phyloP scores from a whole-genome alignment of 2,113 vertebrate genomes.

The Hippocampus guttulatus region DNA sequence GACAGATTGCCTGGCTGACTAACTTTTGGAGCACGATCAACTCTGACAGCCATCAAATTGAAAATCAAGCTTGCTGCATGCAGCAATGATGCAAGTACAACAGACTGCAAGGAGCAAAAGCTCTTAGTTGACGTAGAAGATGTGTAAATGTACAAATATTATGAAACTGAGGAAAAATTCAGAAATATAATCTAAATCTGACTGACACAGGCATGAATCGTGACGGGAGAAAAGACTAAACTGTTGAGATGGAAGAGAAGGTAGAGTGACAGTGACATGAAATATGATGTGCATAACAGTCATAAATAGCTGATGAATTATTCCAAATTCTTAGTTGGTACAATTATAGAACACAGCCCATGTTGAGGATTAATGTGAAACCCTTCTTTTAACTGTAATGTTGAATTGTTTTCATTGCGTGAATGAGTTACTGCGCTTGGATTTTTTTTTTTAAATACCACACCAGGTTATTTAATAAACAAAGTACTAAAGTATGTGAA shows the following conservation, averaged over 20 bases:
- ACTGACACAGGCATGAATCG: background rate
- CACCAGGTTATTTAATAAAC: conserved; percentile 20
- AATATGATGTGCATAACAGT: background rate
- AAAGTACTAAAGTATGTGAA: background rate
- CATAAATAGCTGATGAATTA: background rate
- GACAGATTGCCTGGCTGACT: conserved; percentile 27
- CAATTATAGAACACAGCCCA: background rate
- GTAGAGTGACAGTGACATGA: background rate
- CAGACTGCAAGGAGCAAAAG: background rate
- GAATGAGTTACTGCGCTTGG: conserved; percentile 32
- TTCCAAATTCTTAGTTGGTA: background rate
- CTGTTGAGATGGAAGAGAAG: background rate
- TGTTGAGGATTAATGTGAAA: background rate
- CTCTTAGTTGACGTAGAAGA: background rate
- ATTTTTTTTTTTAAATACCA: conserved; percentile 11
- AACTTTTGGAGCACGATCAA: conserved; percentile 18
- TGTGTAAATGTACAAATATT: background rate
- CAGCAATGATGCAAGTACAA: conserved; percentile 15
- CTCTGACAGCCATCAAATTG: conserved; percentile 18
- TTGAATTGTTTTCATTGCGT: conserved; percentile 17
- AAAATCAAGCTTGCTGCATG: conserved; percentile 8
- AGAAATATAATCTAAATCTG: background rate
- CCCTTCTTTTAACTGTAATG: background rate
- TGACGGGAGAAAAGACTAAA: background rate
- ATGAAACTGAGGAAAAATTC: background rate